Conservation (phyloP, 2,888 invertebrate genomes). For the Hemithea aestivaria region DNA sequence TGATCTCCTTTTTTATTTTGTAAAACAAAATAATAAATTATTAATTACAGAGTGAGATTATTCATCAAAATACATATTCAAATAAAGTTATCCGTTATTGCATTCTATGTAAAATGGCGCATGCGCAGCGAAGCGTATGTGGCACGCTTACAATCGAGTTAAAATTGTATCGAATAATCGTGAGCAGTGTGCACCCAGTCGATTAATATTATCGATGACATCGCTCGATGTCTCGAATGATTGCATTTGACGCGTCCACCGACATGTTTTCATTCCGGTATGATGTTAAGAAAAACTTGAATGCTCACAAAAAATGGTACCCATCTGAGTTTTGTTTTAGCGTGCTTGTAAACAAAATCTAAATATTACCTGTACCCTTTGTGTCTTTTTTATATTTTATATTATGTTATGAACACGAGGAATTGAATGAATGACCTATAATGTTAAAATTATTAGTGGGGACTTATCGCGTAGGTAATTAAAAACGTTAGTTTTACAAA, state of each 20-base stretch:
- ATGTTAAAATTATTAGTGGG: too few relatives aligned
- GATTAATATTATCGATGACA: slow-evolving; percentile 32
- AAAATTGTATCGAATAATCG: slow-evolving; percentile 31
- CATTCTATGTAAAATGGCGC: slow-evolving; percentile 12
- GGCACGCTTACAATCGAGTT: slow-evolving; percentile 25
- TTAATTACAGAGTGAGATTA: too few relatives aligned
- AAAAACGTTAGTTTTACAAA: too few relatives aligned
- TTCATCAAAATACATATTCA: too few relatives aligned
- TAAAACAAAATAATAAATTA: too few relatives aligned
- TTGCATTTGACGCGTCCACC: slow-evolving; percentile 36
- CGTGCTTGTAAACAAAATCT: slow-evolving; percentile 4
- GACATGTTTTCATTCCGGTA: slow-evolving; percentile 39
- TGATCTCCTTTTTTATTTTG: too few relatives aligned
- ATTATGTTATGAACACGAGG: too few relatives aligned
- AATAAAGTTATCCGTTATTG: slow-evolving; percentile 4
- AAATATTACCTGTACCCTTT: too few relatives aligned
- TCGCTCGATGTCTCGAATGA: slow-evolving; percentile 31
- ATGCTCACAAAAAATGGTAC: slow-evolving; percentile 13
- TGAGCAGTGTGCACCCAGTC: slow-evolving; percentile 34
- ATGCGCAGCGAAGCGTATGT: slow-evolving; percentile 17
- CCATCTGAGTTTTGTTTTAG: slow-evolving; percentile 8
- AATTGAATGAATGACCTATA: too few relatives aligned
- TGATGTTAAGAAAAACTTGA: slow-evolving; percentile 22
- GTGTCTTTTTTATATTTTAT: too few relatives aligned
- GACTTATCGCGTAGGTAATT: too few relatives aligned